Conservation (phyloP, 2,113 vertebrate species). For the Eptesicus fuscus region DNA sequence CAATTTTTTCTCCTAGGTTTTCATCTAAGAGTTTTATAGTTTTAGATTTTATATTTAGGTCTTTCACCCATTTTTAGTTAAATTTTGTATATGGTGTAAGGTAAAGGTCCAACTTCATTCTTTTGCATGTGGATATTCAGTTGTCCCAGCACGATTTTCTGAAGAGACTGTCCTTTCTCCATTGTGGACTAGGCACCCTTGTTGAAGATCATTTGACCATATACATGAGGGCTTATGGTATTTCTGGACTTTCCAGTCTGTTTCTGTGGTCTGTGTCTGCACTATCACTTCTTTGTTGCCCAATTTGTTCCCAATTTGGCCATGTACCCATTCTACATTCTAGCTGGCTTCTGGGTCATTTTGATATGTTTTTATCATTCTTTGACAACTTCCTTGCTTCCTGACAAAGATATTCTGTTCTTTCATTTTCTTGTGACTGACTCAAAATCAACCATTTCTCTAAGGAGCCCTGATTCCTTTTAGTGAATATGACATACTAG, state of each 20-base stretch:
- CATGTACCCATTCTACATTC: not conserved
- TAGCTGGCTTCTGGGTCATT: not conserved
- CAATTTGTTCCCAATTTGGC: not conserved
- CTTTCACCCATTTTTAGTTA: too few relatives aligned
- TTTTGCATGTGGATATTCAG: too few relatives aligned
- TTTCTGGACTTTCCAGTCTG: not conserved
- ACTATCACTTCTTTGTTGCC: not conserved
- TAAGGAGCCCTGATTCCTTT: not conserved
- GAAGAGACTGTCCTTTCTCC: too few relatives aligned
- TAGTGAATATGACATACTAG: not conserved
- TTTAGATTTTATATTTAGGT: too few relatives aligned
- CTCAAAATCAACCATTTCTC: slow-evolving; percentile 4
- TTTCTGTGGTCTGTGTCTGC: not conserved
- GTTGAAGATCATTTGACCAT: too few relatives aligned
- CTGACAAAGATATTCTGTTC: not conserved
- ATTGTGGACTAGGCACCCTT: too few relatives aligned
- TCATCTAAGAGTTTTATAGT: too few relatives aligned
- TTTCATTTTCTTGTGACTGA: not conserved
- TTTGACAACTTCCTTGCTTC: not conserved
- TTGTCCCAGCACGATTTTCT: too few relatives aligned
- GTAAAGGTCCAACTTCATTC: too few relatives aligned
- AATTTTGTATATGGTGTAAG: too few relatives aligned
- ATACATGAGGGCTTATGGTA: not conserved
- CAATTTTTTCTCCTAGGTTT: too few relatives aligned
- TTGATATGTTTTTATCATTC: not conserved